Base-by-base conservation (phyloP, 2,888 invertebrate genomes). In the Parasteatoda lunata region DNA sequence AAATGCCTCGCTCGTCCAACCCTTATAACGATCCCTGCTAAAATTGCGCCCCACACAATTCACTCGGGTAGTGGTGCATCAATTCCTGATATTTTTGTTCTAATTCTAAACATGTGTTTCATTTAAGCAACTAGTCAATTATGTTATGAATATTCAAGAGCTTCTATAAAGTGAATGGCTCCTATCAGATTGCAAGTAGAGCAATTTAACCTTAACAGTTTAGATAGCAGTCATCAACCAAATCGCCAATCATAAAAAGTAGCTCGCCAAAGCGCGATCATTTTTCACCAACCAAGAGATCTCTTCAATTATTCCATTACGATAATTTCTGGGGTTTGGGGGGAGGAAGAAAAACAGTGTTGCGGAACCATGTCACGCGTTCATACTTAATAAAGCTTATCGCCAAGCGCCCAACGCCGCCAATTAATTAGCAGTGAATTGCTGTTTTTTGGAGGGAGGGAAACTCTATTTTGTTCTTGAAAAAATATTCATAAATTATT, bases 291-390 rank as follows among this genome's bases (percentile, higher is more conserved):
- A 54, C 72, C 78, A 71, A 65, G 65, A 11, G 45, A 13, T 52
- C 85, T 86, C 65, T 76, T 86, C 85, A 86, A 86, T 86, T 86
- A 86, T 86, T 86, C 85, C 85, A 86, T 86, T 86, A 86, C 77
- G 80, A 71, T 86, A 86, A 86, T 86, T 80, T 72, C 66, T 45
- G 66, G 52, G 76, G 52, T 47, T 71, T 59, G 30, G n/a, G 8
- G 15, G 76, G 52, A 15, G 9, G 15, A 54, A 30, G 47, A 13
- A 30, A 47, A 13, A 13, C 6, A 13, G 47, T 3, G 15, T 30
- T 49, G 72, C 4, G 59, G 3, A 78, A 59, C 15, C 78, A 11
- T 51, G 13, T 78, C 84, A 84, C 84, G 84, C 64, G 73, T 49
- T 52, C 78, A 78, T 84, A 78, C 30, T 84, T 78, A 84, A 84